These are phyloP conservation scores for Sebastes itinus DNA, from an alignment of 2,797 vertebrate species.

Conservation along the genomic window DNA sequence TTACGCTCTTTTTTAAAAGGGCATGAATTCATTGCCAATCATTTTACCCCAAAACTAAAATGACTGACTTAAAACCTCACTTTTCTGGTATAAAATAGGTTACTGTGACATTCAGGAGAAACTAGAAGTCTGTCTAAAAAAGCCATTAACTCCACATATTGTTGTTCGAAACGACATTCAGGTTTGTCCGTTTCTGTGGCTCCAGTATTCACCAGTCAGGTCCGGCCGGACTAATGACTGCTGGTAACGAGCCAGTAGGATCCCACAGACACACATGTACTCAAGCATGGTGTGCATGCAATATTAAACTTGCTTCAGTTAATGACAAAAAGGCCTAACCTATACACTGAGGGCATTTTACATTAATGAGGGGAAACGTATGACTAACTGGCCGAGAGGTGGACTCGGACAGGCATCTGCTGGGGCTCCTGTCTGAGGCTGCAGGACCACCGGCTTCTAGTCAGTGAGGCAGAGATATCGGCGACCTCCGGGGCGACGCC, in stretches of 20 bases:
- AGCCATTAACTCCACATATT: background rate
- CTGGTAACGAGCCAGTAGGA: conserved; percentile 28
- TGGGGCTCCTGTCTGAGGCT: conserved; percentile 44
- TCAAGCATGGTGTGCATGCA: conserved; percentile 22
- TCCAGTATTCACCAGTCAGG: background rate
- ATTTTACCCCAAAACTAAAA: background rate
- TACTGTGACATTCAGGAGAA: background rate
- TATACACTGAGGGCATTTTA: conserved; percentile 43
- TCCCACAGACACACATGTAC: conserved; percentile 28
- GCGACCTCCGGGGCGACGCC: conserved; percentile 8
- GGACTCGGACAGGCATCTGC: conserved; percentile 55
- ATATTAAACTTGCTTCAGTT: conserved; percentile 28
- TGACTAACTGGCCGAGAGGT: conserved; percentile 52
- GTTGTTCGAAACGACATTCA: background rate
- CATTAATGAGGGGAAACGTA: conserved; percentile 51
- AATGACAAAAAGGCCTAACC: conserved; percentile 35
- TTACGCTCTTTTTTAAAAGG: background rate
- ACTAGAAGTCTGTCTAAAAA: background rate
- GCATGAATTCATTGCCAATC: background rate
- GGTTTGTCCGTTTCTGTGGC: background rate
- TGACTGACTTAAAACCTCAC: background rate
- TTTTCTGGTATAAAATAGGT: background rate
- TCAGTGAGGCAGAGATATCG: conserved; percentile 28
- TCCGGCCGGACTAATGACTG: conserved; percentile 16
- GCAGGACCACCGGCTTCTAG: conserved; percentile 49